phyloP scores from a whole-genome alignment of 2,797 vertebrate species.

The Neoniphon sammara region DNA sequence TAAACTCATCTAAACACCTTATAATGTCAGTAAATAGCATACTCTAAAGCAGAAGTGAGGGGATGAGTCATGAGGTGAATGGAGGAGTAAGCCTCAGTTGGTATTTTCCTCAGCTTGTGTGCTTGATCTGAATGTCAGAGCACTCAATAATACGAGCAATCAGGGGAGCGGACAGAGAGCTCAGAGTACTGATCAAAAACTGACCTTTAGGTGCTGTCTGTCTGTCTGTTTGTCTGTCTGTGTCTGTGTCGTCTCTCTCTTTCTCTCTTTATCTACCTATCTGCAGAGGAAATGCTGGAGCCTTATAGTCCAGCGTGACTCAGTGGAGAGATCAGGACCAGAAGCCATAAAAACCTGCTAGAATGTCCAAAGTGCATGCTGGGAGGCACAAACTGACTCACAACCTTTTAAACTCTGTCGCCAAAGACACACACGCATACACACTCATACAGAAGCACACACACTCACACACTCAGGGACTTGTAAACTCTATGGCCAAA shows the following conservation, averaged over 20 bases:
- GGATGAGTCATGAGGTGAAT: not conserved
- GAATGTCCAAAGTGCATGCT: slow-evolving; percentile 46
- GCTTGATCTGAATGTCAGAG: slow-evolving; percentile 63
- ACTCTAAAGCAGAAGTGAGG: not conserved
- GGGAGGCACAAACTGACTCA: slow-evolving; percentile 39
- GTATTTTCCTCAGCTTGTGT: slow-evolving; percentile 43
- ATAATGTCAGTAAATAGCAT: not conserved
- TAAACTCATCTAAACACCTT: not conserved
- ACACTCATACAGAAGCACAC: slow-evolving; percentile 3
- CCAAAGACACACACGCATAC: slow-evolving; percentile 3
- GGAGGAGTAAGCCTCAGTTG: slow-evolving; percentile 20
- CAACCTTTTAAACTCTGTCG: not conserved
- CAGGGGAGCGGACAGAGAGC: slow-evolving; percentile 11
- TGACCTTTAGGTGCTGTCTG: slow-evolving; percentile 55
- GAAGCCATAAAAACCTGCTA: slow-evolving; percentile 49
- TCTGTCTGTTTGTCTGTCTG: not conserved
- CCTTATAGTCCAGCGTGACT: slow-evolving; percentile 20
- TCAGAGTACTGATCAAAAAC: slow-evolving; percentile 29
- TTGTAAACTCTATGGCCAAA: no score
- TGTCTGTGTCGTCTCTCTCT: not conserved
- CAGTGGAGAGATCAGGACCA: slow-evolving; percentile 4
- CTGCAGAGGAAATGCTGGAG: not conserved
- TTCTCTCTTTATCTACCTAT: slow-evolving; percentile 3
- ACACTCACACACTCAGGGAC: not conserved
- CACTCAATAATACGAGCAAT: slow-evolving; percentile 60